phyloP scores from a whole-genome alignment of 2,113 vertebrate species.

The Cheirogaleus medius region DNA sequence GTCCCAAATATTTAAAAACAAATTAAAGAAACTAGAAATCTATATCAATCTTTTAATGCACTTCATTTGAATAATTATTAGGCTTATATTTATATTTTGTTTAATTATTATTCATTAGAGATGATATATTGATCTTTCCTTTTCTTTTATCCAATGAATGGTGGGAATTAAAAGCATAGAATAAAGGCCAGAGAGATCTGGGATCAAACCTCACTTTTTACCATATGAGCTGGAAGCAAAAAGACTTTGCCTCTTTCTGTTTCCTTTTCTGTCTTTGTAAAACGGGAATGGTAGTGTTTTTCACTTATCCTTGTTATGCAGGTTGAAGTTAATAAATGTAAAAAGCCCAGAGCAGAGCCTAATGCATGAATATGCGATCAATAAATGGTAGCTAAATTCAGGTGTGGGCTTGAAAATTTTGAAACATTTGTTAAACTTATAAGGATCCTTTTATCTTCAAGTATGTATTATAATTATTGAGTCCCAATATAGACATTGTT shows the following conservation, averaged over 20 bases:
- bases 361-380: not conserved
- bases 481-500: not conserved
- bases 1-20: not conserved
- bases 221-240: not conserved
- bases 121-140: not conserved
- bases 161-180: not conserved
- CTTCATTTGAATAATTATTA: not conserved
- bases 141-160: not conserved
- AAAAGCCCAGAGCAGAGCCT: not conserved
- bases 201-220: not conserved
- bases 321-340: not conserved
- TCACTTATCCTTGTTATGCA: not conserved
- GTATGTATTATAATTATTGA: not conserved
- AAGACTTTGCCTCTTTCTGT: not conserved
- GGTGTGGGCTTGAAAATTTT: not conserved
- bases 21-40: not conserved
- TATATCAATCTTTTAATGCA: not conserved
- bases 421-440: not conserved
- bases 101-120: not conserved
- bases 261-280: not conserved
- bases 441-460: slow-evolving; percentile 35
- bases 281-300: not conserved
- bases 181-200: not conserved
- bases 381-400: not conserved
- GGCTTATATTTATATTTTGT: not conserved